Evolutionary conservation across 1,140 invertebrate genomes (phyloP).

Genomic region (Druon quercuslanigerum): DNA sequence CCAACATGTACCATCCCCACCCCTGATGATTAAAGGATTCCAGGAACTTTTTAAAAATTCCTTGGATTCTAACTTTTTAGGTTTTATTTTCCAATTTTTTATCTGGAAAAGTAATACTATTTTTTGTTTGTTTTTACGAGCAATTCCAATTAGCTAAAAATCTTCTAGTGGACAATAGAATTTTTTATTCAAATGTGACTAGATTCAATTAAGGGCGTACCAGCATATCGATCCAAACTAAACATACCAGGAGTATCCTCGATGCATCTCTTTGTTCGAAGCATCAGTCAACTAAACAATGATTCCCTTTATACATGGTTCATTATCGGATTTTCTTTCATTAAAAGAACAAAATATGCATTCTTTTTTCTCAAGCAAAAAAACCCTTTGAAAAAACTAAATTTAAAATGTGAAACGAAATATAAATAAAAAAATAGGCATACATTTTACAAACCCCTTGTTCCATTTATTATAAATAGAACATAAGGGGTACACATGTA

Average conservation of each 20-base stretch:
- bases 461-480: too few species aligned
- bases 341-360: background rate
- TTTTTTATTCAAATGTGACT: conserved; percentile 2
- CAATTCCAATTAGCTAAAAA: conserved; percentile 3
- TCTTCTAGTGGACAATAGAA: background rate
- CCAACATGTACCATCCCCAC: too few species aligned
- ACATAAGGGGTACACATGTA: too few species aligned
- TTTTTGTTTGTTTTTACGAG: background rate
- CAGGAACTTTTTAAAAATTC: too few species aligned
- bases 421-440: too few species aligned
- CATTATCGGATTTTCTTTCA: background rate
- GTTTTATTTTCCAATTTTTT: too few species aligned
- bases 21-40: too few species aligned
- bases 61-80: too few species aligned
- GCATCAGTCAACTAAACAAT: conserved; percentile 5
- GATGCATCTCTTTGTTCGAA: conserved; percentile 47
- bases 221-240: conserved; percentile 35
- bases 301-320: background rate
- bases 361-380: background rate
- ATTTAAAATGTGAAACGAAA: background rate
- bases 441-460: too few species aligned
- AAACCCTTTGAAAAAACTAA: background rate
- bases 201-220: conserved; percentile 23
- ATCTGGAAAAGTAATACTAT: background rate
- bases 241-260: conserved; percentile 50